phyloP scores from a whole-genome alignment of 2,797 vertebrate genomes.

The Poecilia velifera region DNA sequence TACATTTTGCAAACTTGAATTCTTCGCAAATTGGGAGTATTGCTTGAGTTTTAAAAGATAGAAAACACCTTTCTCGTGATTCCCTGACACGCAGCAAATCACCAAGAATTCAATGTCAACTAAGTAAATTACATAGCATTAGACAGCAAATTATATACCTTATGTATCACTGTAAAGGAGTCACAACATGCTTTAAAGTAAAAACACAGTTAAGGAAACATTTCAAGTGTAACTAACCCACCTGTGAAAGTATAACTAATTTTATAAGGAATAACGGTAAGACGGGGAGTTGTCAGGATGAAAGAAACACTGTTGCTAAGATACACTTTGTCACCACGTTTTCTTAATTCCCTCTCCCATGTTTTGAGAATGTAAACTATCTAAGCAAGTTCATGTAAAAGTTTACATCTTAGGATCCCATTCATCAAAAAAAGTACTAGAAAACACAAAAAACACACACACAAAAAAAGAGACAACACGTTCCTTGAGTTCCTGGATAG shows the following conservation, averaged over 20 bases:
- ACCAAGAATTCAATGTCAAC: background rate
- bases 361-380: background rate
- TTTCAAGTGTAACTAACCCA: too few species aligned
- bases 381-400: background rate
- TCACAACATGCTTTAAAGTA: too few species aligned
- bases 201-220: too few species aligned
- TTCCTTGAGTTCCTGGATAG: background rate
- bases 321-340: too few species aligned
- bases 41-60: background rate
- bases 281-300: too few species aligned
- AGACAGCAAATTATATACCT: too few species aligned
- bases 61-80: background rate
- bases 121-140: too few species aligned
- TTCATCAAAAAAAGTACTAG: background rate
- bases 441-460: background rate
- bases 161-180: too few species aligned
- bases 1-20: background rate
- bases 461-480: background rate
- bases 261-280: too few species aligned
- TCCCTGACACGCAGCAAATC: background rate
- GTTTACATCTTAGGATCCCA: background rate
- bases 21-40: background rate
- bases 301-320: too few species aligned
- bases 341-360: too few species aligned
- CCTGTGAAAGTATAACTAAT: too few species aligned